These are phyloP conservation scores for Melipona bicolor DNA, from an alignment of 2,888 invertebrate species.

Conservation along the genomic window DNA sequence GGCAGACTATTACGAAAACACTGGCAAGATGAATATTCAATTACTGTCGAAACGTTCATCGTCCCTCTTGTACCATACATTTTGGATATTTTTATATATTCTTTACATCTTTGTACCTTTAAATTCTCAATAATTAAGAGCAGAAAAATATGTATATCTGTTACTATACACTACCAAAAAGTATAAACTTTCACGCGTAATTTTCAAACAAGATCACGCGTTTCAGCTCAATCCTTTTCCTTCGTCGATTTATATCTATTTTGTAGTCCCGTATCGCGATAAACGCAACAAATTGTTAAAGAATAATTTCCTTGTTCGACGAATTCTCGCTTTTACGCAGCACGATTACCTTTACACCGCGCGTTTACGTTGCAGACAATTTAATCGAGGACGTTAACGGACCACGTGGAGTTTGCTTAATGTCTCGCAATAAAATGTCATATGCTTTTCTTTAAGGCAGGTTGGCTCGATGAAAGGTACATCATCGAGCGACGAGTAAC, in stretches of 20 bases:
- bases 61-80: too few species aligned
- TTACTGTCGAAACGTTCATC: too few species aligned
- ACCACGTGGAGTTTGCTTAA: conserved; percentile 8
- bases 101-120: too few species aligned
- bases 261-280: not conserved
- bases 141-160: too few species aligned
- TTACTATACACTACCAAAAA: not conserved
- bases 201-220: not conserved
- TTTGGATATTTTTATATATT: too few species aligned
- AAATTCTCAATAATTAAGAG: too few species aligned
- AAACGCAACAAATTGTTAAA: not conserved
- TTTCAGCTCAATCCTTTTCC: not conserved
- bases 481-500: conserved; percentile 32
- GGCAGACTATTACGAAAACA: not conserved
- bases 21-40: not conserved
- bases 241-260: not conserved
- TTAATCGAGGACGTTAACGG: conserved; percentile 31
- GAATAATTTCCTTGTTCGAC: not conserved
- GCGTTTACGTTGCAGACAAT: conserved; percentile 4
- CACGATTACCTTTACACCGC: not conserved
- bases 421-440: conserved; percentile 38
- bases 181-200: not conserved
- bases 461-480: conserved; percentile 20
- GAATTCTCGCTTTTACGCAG: not conserved
- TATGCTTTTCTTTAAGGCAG: conserved; percentile 8